These are phyloP conservation scores for Acrocephalus arundinaceus DNA, from an alignment of 2,113 vertebrate species.

Conservation along the genomic window DNA sequence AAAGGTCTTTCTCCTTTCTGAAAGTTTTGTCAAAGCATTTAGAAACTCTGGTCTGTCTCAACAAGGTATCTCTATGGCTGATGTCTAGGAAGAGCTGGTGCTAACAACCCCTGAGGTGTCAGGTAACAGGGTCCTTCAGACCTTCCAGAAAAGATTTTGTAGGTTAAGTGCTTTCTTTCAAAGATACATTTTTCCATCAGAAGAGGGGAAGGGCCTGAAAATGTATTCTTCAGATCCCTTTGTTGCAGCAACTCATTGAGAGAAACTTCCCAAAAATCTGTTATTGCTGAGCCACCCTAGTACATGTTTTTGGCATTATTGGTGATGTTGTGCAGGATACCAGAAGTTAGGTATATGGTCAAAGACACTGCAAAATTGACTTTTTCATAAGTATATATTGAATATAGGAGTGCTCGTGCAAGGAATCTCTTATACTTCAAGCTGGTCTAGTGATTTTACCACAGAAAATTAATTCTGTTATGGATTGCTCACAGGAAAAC, in stretches of 20 bases:
- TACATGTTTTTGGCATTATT: neutral
- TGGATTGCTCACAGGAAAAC: neutral
- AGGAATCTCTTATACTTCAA: neutral
- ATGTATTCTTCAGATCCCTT: neutral
- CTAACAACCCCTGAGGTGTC: neutral
- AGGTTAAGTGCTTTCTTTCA: neutral
- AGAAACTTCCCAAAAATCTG: neutral
- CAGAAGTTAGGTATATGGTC: neutral
- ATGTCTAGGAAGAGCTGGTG: neutral
- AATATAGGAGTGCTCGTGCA: neutral
- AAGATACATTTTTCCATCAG: neutral
- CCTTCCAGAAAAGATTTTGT: neutral
- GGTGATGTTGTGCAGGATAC: neutral
- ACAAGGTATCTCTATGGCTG: neutral
- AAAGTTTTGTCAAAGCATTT: neutral
- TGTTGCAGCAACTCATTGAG: neutral
- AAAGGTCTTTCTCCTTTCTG: neutral
- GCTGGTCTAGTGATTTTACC: neutral
- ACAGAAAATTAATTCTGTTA: neutral
- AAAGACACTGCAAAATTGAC: neutral
- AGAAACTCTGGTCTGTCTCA: neutral
- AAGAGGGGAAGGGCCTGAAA: neutral
- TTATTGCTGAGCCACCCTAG: neutral
- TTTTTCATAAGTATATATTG: neutral
- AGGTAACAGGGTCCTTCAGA: neutral